Conservation (phyloP, 2,797 vertebrate species). For the Syncerus caffer region DNA sequence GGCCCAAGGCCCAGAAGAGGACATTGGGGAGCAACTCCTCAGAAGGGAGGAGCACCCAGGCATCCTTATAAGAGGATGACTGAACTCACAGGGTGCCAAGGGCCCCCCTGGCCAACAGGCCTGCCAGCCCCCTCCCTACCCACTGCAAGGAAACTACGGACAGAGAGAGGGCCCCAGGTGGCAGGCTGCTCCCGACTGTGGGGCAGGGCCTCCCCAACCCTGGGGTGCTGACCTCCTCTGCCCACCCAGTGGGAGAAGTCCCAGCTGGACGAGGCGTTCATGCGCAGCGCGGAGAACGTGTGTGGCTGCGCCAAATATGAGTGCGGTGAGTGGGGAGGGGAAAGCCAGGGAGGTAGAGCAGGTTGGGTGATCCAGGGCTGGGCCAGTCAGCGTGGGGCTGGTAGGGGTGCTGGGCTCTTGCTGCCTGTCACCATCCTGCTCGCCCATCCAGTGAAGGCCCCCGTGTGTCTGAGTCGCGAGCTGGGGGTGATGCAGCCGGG, state of each 20-base stretch:
- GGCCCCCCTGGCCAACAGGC: background rate
- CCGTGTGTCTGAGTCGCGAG: conserved; percentile 91
- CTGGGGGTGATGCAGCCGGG: conserved; percentile 91
- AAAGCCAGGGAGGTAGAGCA: rapidly evolving
- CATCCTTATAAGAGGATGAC: background rate
- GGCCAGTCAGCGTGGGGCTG: background rate
- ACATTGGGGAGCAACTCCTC: background rate
- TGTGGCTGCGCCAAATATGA: conserved; percentile 92
- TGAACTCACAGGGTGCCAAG: background rate
- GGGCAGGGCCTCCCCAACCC: background rate
- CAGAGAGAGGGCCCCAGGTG: background rate
- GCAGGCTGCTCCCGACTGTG: background rate
- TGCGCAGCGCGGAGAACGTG: conserved; percentile 87
- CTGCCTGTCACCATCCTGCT: background rate
- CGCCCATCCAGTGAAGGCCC: conserved; percentile 87
- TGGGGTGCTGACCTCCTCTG: background rate
- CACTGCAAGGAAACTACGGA: background rate
- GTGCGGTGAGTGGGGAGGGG: conserved; percentile 88
- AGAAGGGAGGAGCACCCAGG: background rate
- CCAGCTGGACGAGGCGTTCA: conserved; percentile 89
- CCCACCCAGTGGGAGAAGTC: conserved; percentile 90
- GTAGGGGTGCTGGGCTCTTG: rapidly evolving
- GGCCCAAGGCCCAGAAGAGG: background rate
- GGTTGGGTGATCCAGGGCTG: background rate
- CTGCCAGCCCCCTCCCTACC: background rate